Conservation (phyloP, 2,113 vertebrate species). For the Tetrao urogallus region DNA sequence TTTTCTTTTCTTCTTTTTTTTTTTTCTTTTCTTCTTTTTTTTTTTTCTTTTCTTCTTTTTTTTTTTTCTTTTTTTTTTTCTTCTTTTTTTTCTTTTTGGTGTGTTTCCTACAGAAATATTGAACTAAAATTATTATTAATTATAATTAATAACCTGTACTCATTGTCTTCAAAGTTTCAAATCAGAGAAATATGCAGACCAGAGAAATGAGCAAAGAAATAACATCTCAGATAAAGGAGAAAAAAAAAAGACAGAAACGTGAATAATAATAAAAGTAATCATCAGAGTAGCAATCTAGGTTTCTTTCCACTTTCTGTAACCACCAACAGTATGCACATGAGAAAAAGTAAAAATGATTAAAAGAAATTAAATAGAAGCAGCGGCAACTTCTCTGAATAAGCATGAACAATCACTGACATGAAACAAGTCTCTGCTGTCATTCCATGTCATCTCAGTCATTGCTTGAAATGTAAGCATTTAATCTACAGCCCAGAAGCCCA, state of each 20-base stretch:
- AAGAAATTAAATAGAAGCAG: slow-evolving; percentile 6
- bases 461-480: slow-evolving; percentile 21
- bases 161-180: neutral
- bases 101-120: neutral
- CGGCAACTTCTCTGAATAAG: slow-evolving; percentile 34
- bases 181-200: neutral
- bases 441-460: neutral
- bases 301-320: slow-evolving; percentile 20
- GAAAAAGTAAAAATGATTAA: slow-evolving; percentile 43
- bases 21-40: no score
- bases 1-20: no score
- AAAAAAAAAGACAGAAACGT: fast-evolving
- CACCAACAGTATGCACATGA: neutral
- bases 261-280: neutral
- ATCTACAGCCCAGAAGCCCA: neutral
- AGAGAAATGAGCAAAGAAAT: neutral
- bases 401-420: neutral
- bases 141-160: neutral
- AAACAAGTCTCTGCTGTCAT: neutral
- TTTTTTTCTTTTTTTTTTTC: neutral
- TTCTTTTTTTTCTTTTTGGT: neutral
- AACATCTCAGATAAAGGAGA: fast-evolving
- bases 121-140: neutral
- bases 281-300: neutral
- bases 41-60: neutral